Conservation (phyloP, 2,113 vertebrate genomes). For the Actenoides hombroni region DNA sequence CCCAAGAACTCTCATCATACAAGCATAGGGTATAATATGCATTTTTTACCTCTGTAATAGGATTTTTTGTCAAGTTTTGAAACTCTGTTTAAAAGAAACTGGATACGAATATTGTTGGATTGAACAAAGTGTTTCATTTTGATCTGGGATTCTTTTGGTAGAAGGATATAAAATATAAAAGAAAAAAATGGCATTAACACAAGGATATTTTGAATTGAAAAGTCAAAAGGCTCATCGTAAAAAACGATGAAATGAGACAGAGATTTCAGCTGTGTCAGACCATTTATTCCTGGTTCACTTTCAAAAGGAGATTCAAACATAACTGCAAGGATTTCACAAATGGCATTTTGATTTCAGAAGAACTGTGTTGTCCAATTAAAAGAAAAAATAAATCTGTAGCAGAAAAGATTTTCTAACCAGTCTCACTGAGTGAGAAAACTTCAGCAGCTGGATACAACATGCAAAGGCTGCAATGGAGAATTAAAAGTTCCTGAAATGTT, state of each 20-base stretch:
- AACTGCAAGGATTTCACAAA: background rate
- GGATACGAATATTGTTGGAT: background rate
- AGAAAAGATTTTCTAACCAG: background rate
- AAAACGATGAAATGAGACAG: background rate
- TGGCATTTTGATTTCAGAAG: background rate
- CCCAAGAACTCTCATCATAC: background rate
- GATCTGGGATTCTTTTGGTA: background rate
- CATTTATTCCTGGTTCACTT: background rate
- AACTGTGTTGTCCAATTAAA: background rate
- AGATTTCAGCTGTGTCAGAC: background rate
- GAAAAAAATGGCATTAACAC: background rate
- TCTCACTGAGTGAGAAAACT: background rate
- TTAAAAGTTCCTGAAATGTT: background rate
- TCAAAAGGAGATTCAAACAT: background rate
- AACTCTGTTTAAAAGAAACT: background rate
- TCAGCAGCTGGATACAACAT: background rate
- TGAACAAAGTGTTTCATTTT: slow-evolving; percentile 27
- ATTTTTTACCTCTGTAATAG: background rate
- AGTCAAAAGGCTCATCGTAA: background rate
- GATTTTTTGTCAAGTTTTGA: background rate
- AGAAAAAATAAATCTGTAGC: background rate
- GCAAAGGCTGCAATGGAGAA: background rate
- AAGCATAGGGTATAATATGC: background rate
- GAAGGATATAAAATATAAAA: background rate
- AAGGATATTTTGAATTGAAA: slow-evolving; percentile 1